These are phyloP conservation scores for Synanthedon vespiformis DNA, from an alignment of 2,888 invertebrate genomes.

Conservation along the genomic window DNA sequence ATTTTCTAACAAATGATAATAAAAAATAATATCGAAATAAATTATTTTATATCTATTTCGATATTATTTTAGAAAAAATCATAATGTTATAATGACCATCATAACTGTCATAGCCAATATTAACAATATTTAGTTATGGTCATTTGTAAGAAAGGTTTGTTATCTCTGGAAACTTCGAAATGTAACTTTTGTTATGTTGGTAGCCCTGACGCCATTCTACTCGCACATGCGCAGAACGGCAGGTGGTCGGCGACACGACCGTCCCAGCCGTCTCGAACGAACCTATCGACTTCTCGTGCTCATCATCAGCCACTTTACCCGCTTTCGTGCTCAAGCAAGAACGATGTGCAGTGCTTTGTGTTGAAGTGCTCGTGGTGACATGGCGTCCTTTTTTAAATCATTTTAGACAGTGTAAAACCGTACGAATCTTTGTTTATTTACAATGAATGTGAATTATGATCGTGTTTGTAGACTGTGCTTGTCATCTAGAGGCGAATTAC, in stretches of 20 bases:
- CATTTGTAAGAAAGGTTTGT: slow-evolving; percentile 21
- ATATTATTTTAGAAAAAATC: too few relatives aligned
- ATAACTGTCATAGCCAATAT: neutral
- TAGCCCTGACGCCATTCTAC: slow-evolving; percentile 49
- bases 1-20: too few relatives aligned
- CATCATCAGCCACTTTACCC: slow-evolving; percentile 72
- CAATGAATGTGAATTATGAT: slow-evolving; percentile 68
- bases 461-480: slow-evolving; percentile 75
- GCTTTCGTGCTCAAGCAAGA: slow-evolving; percentile 67
- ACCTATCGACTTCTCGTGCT: slow-evolving; percentile 70
- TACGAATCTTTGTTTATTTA: slow-evolving; percentile 57
- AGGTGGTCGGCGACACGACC: slow-evolving; percentile 69
- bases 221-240: slow-evolving; percentile 72
- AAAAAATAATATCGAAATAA: too few relatives aligned
- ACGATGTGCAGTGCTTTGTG: slow-evolving; percentile 68
- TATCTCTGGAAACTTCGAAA: slow-evolving; percentile 27
- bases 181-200: slow-evolving; percentile 45
- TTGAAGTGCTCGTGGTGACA: slow-evolving; percentile 68
- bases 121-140: too few relatives aligned
- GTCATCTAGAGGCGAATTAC: slow-evolving; percentile 71
- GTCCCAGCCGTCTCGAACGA: slow-evolving; percentile 64
- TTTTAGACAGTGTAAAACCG: slow-evolving; percentile 41
- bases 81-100: neutral
- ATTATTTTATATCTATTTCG: too few relatives aligned
- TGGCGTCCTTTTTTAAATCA: slow-evolving; percentile 61